Percentiles rank a stretch among this genome's conserved stretches.
Conservation (phyloP, 2,888 invertebrate genomes). For the Drosophila silvestris region DNA sequence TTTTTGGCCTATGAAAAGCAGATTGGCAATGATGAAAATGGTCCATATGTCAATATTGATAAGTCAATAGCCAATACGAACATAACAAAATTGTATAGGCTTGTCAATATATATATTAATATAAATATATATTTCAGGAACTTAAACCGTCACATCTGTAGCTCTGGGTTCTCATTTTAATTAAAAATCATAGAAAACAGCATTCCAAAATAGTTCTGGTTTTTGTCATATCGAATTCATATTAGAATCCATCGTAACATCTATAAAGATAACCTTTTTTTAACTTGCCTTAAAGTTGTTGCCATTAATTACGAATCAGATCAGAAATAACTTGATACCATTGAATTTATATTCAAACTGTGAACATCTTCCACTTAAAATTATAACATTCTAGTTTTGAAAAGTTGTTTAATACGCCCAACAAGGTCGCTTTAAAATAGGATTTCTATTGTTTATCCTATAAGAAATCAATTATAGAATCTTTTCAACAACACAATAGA, state of each 20-base stretch:
- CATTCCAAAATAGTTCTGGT: constrained; percentile 1
- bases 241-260: neutral
- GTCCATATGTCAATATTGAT: neutral
- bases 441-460: constrained; percentile 45
- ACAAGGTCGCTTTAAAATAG: constrained; percentile 28
- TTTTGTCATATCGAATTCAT: constrained; percentile 1
- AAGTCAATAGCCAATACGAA: neutral
- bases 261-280: constrained; percentile 6
- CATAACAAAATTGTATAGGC: neutral
- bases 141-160: constrained; percentile 4
- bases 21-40: neutral
- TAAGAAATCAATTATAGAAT: constrained; percentile 47
- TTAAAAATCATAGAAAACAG: neutral
- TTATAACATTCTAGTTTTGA: constrained; percentile 38
- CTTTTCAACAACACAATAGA: constrained; percentile 53
- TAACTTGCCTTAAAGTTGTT: constrained; percentile 23
- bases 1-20: neutral
- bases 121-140: neutral
- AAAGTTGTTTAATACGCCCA: constrained; percentile 53
- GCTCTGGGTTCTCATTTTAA: neutral
- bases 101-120: neutral
- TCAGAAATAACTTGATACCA: constrained; percentile 25
- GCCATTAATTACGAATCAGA: constrained; percentile 37
- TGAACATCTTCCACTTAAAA: constrained; percentile 23
- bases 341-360: constrained; percentile 24